Base-by-base conservation (phyloP, 2,113 vertebrate species). In the Pardalotus punctatus region DNA sequence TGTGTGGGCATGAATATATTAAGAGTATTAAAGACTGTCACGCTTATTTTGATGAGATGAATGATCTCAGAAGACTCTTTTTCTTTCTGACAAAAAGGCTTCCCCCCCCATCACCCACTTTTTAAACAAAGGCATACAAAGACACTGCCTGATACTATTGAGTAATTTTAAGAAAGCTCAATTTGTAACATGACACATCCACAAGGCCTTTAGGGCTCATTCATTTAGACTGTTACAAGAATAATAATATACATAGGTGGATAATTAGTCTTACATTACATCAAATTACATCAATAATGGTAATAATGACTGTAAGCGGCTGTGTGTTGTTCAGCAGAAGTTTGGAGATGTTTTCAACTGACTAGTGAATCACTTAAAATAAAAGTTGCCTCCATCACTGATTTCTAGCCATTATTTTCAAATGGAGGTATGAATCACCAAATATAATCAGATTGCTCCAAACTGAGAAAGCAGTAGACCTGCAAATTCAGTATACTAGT, bases 1-100 rank as follows among this genome's bases (percentile, higher is more conserved):
- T 94, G 83, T 95, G 93, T 96, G 96, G 88, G 94, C 83, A 97
- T 93, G 97, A 98, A 97, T 98, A 95, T 45, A 98, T 97, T 97
- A 97, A 87, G 48, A 72, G 70, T 90, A 97, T 96, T 97, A 97
- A 96, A 94, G 78, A 80, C 90, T 97, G 96, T 94, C 95, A 94
- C 11, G 25, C 88, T 97, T 97, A 94, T 94, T 97, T 98, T 97
- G 96, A 97, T 96, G 73, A 96, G 96, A 96, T 93, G 54, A 85
- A 98, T 97, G 91, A 81, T 90, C 93, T 96, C 96, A 96, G 93
- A 97, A 88, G 94, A 86, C 15, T 95, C 90, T 90, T 90, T 94
- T 93, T 86, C 69, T 83, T 92, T 94, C 62, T 96, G 80, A 96
- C 50, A 58, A 85, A 74, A 70, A 92, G 24, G 60, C 92, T 95